Conservation (phyloP, 2,888 invertebrate species). For the Heliothis peltigera region DNA sequence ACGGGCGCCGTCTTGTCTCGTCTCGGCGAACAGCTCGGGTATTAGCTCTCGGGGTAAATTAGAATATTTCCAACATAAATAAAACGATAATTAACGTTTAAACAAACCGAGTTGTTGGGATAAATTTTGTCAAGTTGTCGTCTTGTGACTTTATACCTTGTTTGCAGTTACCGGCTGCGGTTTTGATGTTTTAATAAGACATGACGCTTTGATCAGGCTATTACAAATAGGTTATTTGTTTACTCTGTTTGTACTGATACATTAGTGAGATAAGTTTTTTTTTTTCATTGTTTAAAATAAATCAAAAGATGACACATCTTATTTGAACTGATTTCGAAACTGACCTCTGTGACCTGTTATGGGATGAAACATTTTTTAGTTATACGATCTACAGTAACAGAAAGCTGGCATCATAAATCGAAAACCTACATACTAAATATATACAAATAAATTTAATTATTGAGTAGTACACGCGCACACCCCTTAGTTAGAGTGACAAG, state of each 20-base stretch:
- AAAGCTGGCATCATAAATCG: no score
- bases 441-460: no score
- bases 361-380: neutral
- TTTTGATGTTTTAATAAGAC: conserved; percentile 59
- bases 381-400: no score
- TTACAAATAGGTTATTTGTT: conserved; percentile 42
- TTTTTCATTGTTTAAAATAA: conserved; percentile 18
- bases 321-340: no score
- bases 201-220: conserved; percentile 57
- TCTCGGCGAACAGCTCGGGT: conserved; percentile 73
- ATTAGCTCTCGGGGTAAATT: conserved; percentile 80
- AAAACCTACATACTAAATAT: no score
- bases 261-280: no score
- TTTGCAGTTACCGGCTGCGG: conserved; percentile 57
- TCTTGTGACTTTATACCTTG: conserved; percentile 72
- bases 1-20: conserved; percentile 79
- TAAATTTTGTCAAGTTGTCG: conserved; percentile 82
- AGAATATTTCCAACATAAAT: conserved; percentile 85
- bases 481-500: conserved; percentile 22
- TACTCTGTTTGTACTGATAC: conserved; percentile 16
- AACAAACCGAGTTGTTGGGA: conserved; percentile 80
- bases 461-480: conserved; percentile 29
- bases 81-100: conserved; percentile 84
- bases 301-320: no score
- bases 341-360: no score